These are phyloP conservation scores for Enteromius mattozi DNA, from an alignment of 2,797 vertebrate genomes.

Conservation along the genomic window DNA sequence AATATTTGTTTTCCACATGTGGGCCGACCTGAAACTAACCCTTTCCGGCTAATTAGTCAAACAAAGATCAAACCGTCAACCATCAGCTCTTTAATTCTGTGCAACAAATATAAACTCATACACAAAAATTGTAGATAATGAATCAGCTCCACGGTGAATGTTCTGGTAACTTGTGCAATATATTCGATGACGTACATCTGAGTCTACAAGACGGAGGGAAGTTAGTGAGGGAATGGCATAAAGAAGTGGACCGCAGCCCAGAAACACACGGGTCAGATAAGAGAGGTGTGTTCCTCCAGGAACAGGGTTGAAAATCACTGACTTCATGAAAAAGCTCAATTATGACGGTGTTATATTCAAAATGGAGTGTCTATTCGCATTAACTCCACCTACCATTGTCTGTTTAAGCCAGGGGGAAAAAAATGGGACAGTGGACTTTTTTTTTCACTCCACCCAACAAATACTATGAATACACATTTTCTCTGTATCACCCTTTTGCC, in stretches of 20 bases:
- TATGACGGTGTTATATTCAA: neutral
- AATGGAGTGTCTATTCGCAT: neutral
- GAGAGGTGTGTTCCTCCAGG: neutral
- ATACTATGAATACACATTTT: neutral
- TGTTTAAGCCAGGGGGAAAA: neutral
- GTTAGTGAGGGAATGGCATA: neutral
- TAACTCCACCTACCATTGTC: neutral
- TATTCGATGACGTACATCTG: neutral
- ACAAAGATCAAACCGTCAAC: neutral
- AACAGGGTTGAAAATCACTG: neutral
- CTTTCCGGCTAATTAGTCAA: neutral
- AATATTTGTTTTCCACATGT: neutral
- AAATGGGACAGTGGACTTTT: neutral
- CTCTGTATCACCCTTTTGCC: neutral
- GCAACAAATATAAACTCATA: no score
- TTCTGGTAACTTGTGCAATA: neutral
- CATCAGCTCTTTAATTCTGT: neutral
- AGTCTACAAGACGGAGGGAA: neutral
- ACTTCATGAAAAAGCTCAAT: neutral
- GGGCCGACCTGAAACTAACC: no score
- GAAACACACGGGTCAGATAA: neutral
- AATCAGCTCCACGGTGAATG: no score
- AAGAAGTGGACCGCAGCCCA: constrained; percentile 14
- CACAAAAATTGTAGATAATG: no score
- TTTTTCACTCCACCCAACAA: neutral